Conservation (phyloP, 2,888 invertebrate genomes). For the Zaprionus bogoriensis region DNA sequence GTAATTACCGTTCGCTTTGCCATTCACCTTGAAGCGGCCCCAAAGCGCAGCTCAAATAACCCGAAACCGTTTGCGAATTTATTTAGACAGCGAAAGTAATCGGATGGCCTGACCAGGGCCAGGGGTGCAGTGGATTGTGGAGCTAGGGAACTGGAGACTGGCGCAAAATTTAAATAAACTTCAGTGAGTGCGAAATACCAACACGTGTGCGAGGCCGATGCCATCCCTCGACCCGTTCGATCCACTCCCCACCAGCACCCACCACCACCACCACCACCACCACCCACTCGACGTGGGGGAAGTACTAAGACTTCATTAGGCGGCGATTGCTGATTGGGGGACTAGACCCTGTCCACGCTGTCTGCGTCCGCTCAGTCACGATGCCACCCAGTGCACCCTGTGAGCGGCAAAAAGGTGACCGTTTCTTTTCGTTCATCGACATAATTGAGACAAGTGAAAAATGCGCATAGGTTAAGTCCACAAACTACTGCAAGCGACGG, state of each 20-base stretch:
- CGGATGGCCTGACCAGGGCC: conserved; percentile 43
- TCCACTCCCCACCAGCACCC: neutral
- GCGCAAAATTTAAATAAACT: conserved; percentile 62
- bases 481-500: neutral
- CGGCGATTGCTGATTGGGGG: conserved; percentile 29
- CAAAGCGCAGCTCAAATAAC: conserved; percentile 59
- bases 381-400: no score
- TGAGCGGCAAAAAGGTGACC: neutral
- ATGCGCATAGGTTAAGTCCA: neutral
- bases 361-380: no score
- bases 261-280: neutral
- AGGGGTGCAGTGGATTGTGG: neutral
- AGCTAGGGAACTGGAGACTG: conserved; percentile 4
- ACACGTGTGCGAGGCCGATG: conserved; percentile 44
- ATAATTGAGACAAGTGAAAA: no score
- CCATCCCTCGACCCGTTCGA: neutral
- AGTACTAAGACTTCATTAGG: conserved; percentile 71
- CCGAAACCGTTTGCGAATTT: conserved; percentile 67
- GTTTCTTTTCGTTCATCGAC: no score
- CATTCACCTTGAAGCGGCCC: conserved; percentile 72
- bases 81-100: conserved; percentile 76
- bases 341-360: no score
- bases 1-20: conserved; percentile 66
- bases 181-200: conserved; percentile 49
- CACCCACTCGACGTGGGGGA: no score